Base-by-base conservation (phyloP, 2,888 invertebrate genomes). In the Agrotis segetum region DNA sequence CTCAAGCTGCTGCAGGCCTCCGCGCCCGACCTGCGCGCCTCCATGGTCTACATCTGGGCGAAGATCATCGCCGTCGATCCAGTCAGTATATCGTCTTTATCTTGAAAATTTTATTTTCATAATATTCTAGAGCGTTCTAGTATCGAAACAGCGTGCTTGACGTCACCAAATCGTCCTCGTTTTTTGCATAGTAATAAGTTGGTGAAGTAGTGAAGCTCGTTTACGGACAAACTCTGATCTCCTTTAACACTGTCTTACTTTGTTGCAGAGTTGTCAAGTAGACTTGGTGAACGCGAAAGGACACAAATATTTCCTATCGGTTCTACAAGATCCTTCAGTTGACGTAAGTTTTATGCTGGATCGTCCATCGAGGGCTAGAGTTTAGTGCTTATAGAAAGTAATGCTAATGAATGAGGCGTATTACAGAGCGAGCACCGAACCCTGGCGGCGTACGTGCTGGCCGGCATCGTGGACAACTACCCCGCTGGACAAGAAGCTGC, bases 11-110 rank as follows among this genome's bases (percentile, higher is more conserved):
- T 99, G 86, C 99, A 99, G 95, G 99, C 99, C 86, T 98, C 98
- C 79, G 99, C 99, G 4, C 97, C 97, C 85, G 99, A 99, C 92
- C 96, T 99, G 84, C 97, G 99, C 71, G 98, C 99, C 11, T 97
- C 99, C 74, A 97, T 99, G 86, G 99, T 99, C 58, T 99, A 99
- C 93, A 99, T 99, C 86, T 99, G 99, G 99, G 99, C 99, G 21
- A 99, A 99, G 96, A 99, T 99, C 87, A 96, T 99, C 71, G 99
- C 99, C 46, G 99, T 99, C 7, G 99, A 99, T 92, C 98, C 98
- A 91, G 99, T 56, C 14, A 56, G 56, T 40, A 40, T 40, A 40
- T n/a, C n/a, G n/a, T n/a, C n/a, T n/a, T n/a, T n/a, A n/a, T n/a
- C n/a, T n/a, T n/a, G n/a, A n/a, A n/a, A n/a, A n/a, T n/a, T n/a